These are phyloP conservation scores for Drosophila sp. DNA, from an alignment of 1,140 invertebrate genomes.

Conservation along the genomic window DNA sequence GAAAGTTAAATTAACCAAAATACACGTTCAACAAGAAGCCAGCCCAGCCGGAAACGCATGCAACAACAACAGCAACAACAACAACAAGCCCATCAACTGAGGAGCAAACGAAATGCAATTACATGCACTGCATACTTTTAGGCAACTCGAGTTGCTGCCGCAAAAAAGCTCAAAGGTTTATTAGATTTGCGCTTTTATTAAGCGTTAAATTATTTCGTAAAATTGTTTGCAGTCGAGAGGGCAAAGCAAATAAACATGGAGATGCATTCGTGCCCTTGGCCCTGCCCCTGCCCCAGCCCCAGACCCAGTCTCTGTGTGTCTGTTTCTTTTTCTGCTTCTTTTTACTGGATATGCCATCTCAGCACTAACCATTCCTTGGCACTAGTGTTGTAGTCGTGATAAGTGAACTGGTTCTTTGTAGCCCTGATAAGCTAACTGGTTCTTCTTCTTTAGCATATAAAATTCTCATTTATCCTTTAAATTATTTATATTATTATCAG, in stretches of 20 bases:
- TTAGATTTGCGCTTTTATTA: slow-evolving; percentile 80
- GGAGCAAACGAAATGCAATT: slow-evolving; percentile 68
- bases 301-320: neutral
- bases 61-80: slow-evolving; percentile 22
- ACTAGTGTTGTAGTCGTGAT: neutral
- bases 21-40: slow-evolving; percentile 62
- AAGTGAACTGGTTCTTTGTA: neutral
- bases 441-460: too few species aligned
- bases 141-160: slow-evolving; percentile 46
- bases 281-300: slow-evolving; percentile 7
- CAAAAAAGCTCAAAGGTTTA: slow-evolving; percentile 79
- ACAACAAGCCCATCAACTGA: slow-evolving; percentile 19
- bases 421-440: too few species aligned
- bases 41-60: slow-evolving; percentile 47
- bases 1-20: slow-evolving; percentile 81
- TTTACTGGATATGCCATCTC: too few species aligned
- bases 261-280: neutral
- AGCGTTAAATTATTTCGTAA: slow-evolving; percentile 79
- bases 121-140: slow-evolving; percentile 72
- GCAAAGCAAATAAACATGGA: slow-evolving; percentile 69
- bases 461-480: too few species aligned
- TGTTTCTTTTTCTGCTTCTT: neutral
- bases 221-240: slow-evolving; percentile 71
- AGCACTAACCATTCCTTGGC: too few species aligned
- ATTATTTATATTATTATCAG: too few species aligned